Evolutionary conservation across 2,888 invertebrate genomes (phyloP), one percentile per base, ranked within the genome.

Genomic region (Tetranychus piercei): DNA sequence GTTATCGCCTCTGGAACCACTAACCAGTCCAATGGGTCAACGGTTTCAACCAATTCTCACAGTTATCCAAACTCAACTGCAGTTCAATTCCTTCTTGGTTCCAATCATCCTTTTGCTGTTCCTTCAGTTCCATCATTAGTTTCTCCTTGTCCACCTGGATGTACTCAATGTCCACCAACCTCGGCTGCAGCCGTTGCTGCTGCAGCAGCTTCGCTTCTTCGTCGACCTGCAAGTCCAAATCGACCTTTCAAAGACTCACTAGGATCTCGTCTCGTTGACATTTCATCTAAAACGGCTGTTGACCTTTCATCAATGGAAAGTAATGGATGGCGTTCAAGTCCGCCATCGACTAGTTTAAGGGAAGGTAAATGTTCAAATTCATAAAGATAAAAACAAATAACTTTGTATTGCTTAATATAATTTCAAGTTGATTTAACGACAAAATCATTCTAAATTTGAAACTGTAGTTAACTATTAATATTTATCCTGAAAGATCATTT

Each of bases 1-100:
- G 81, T 18, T 79, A 79, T 55, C 7, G 75, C 79, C 23, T 77
- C 78, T 65, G 78, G 79, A 75, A 76, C 79, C 22, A 67, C 77
- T 7, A 76, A 78, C 8, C 69, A 77, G 9, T 55, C 55, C 55
- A 55, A 55, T 55, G 9, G 55, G 9, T 55, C 55, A 55, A 55
- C 55, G 7, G 2, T 55, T 55, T 9, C 55, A 55, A 55, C 11
- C 15, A 55, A 55, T 55, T 55, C 55, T 15, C 55, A 55, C 3
- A 15, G 11, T 55, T 55, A 55, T 55, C 66, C 77, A 18, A 22
- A 65, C 20, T 34, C 34, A 4, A 72, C 70, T 23, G 69, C 72
- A 20, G 34, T 15, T 72, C 44, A 74, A 23, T 73, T 76, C 34
- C 74, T 72, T 71, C 64, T 72, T 70, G 44, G 64, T 20, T 74